phyloP scores from a whole-genome alignment of 2,113 vertebrate species.

The Sapayoa aenigma region DNA sequence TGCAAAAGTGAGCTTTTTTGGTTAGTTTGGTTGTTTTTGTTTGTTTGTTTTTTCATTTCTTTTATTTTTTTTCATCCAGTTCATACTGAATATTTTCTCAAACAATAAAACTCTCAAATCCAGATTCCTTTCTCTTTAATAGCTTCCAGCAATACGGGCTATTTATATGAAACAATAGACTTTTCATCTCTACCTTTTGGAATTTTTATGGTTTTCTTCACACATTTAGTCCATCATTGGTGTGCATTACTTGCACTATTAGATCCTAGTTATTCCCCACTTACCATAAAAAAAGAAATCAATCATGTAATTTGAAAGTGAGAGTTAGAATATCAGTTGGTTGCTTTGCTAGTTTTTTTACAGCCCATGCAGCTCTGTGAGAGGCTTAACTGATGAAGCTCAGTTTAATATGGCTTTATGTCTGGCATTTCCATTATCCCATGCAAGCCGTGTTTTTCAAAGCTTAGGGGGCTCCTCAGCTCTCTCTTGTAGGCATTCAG shows the following conservation, averaged over 20 bases:
- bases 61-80: neutral
- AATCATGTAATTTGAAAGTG: neutral
- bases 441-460: neutral
- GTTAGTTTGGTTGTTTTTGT: too few species aligned
- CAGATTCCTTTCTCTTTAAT: neutral
- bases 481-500: neutral
- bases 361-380: neutral
- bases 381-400: conserved; percentile 5
- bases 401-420: conserved; percentile 44
- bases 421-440: conserved; percentile 31
- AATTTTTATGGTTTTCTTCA: neutral
- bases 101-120: neutral
- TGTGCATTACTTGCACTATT: neutral
- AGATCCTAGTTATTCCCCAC: neutral
- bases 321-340: neutral
- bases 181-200: neutral
- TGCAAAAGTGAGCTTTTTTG: neutral
- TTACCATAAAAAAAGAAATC: neutral
- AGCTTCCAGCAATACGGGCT: neutral
- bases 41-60: too few species aligned
- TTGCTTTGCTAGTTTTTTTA: neutral
- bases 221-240: neutral
- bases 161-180: neutral
- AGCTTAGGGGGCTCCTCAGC: neutral
- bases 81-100: neutral